These are phyloP conservation scores for Chamaetylas fuelleborni DNA, from an alignment of 2,113 vertebrate genomes.

Conservation along the genomic window DNA sequence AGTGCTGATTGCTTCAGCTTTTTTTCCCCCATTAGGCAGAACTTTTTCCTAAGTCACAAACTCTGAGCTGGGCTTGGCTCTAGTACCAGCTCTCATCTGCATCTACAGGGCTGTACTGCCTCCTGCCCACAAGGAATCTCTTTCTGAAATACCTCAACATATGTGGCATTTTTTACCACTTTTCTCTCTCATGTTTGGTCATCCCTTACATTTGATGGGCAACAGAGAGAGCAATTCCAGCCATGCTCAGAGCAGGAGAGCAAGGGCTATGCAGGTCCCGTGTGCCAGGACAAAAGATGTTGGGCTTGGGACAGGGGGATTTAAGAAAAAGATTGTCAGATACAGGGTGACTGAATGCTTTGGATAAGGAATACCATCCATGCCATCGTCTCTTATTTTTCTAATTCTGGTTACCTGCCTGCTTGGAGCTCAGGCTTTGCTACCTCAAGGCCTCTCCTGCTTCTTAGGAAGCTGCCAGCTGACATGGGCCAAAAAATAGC, in stretches of 20 bases:
- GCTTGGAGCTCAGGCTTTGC: neutral
- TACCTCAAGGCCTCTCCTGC: neutral
- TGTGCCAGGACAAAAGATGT: accelerated
- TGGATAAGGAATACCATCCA: neutral
- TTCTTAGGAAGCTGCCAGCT: neutral
- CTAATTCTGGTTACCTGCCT: neutral
- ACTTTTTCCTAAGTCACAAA: conserved; percentile 7
- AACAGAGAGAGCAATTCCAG: neutral
- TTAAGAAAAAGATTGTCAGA: neutral
- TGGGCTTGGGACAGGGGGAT: neutral
- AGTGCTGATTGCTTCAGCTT: conserved; percentile 52
- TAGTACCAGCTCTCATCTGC: neutral
- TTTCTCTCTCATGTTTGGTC: neutral
- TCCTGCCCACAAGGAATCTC: neutral
- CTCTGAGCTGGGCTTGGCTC: neutral
- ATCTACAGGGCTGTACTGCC: neutral
- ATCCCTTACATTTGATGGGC: neutral
- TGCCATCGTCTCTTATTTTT: accelerated
- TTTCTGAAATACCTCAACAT: neutral
- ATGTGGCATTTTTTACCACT: neutral
- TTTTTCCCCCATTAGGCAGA: neutral
- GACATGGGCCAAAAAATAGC: neutral
- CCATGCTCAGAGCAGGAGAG: accelerated
- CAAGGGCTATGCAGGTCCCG: accelerated
- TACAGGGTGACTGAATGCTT: accelerated